Evolutionary conservation across 2,797 vertebrate genomes (phyloP).

Genomic region (Acanthurus tractus): DNA sequence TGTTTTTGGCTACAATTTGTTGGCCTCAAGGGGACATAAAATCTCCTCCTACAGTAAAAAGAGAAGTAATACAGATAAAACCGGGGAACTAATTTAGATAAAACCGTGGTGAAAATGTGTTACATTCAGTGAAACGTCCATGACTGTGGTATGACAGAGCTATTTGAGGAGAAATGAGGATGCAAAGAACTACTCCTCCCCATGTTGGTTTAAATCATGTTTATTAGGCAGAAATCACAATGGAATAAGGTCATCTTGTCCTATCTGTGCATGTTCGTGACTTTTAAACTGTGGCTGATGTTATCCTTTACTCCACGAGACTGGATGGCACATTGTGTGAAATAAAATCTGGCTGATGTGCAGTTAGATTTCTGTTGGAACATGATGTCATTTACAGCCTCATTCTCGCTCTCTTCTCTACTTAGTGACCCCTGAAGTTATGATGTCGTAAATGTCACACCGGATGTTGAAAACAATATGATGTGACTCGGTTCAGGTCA

Average conservation of each 20-base stretch:
- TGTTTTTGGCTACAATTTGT: conserved; percentile 30
- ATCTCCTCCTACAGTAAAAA: neutral
- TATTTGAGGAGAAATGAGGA: neutral
- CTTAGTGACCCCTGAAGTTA: conserved; percentile 20
- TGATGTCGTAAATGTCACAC: neutral
- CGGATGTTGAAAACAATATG: conserved; percentile 14
- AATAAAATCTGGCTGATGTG: neutral
- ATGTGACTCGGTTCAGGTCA: conserved; percentile 15
- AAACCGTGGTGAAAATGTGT: neutral
- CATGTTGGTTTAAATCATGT: neutral
- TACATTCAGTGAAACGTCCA: neutral
- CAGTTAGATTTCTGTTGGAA: neutral
- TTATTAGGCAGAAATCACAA: neutral
- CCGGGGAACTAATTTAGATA: neutral
- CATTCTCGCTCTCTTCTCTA: neutral
- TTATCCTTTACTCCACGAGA: conserved; percentile 9
- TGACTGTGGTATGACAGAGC: neutral
- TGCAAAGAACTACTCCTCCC: neutral
- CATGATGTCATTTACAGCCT: neutral
- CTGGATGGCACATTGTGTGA: neutral
- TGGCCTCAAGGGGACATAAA: conserved; percentile 16
- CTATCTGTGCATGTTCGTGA: neutral
- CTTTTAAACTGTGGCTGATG: neutral
- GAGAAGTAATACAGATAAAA: neutral
- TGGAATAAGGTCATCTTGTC: neutral